Evolutionary conservation across 1,140 invertebrate species (phyloP), one percentile per base, ranked within the genome.

Genomic region (Drosophila albomicans): DNA sequence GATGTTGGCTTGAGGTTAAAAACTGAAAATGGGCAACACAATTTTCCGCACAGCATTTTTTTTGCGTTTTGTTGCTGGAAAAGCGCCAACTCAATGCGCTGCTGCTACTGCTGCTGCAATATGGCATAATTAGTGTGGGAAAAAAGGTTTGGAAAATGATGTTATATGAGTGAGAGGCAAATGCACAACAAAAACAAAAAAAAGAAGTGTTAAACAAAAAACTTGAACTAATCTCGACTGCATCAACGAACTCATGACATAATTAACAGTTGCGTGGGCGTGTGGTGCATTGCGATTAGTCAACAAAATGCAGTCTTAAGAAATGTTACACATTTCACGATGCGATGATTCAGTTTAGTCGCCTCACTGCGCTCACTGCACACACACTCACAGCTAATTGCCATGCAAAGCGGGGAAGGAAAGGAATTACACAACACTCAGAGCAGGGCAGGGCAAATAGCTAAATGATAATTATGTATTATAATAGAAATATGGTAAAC

Each of bases 401-500:
- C 41, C 52, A 75, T 75, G 65, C 30, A 64, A 59, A 30, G 6
- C 16, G 28, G 25, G 7, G n/a, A n/a, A n/a, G 11, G 38, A 6
- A 1, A 4, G 41, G 41, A 13, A 58, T 58, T 58, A 35, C 56
- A 67, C 15, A 16, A 10, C 35, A 38, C 6, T 16, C 20, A 4
- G 3, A 25, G 45, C 35, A 46, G 45, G 25, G 25, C 49, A 30
- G 28, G 30, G 28, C 41, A n/a, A n/a, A 35, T 3, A 65, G 28
- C 58, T 62, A 57, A 48, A 38, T 57, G 43, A 25, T 38, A 13
- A 5, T 52, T 35, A 49, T 58, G 25, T 61, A 79, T 79, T 87
- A 79, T 63, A 88, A 82, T 88, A 71, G 41, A 71, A 66, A 82
- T 87, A 87, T 84, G 82, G 76, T 82, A 69, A 71, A 66, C 45